Base-by-base conservation (phyloP, 1,140 invertebrate species). In the Gonioctena quinquepunctata region DNA sequence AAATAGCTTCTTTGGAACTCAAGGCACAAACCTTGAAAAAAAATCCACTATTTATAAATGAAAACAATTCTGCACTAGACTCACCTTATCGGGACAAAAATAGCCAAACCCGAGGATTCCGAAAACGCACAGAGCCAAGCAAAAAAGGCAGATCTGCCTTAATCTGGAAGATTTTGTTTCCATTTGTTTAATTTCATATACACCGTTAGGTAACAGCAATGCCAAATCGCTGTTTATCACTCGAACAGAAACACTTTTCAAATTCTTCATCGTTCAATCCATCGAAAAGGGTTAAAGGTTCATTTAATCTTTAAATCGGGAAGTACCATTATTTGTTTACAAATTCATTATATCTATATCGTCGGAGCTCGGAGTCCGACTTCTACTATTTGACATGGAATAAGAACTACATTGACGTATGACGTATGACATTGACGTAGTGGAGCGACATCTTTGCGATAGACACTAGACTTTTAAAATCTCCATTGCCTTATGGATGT, bases 61-160 rank as follows among this genome's bases (percentile, higher is more conserved):
- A 7, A 23, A 52, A 52, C 23, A 23, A 7, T 2, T 25, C 59
- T 65, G 68, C 48, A 11, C 65, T 67, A 68, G 76, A 78, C 82
- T 84, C 77, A 90, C 89, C 86, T 93, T 91, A 81, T 95, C 93
- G 66, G 93, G 92, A 82, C 93, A 95, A 77, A 94, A 94, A 84
- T 94, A 95, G 73, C 93, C 93, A 79, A 95, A 91, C 79, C 92
- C 93, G 68, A 95, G 87, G 82, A 95, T 94, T 61, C 93, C 92
- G 78, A 91, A 91, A 23, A 94, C 84, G 71, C 91, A 91, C 73
- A 94, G 86, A 73, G 90, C 84, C 76, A 94, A 86, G 84, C 93
- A 94, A 82, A 94, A 88, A 74, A 92, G 85, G 77, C 92, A 89
- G 79, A 94, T 88, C 84, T 89, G 89, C 80, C 91, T 89, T 77